Evolutionary conservation across 1,140 invertebrate species (phyloP), one percentile per base, ranked within the genome.

Genomic region (Pissodes strobi): DNA sequence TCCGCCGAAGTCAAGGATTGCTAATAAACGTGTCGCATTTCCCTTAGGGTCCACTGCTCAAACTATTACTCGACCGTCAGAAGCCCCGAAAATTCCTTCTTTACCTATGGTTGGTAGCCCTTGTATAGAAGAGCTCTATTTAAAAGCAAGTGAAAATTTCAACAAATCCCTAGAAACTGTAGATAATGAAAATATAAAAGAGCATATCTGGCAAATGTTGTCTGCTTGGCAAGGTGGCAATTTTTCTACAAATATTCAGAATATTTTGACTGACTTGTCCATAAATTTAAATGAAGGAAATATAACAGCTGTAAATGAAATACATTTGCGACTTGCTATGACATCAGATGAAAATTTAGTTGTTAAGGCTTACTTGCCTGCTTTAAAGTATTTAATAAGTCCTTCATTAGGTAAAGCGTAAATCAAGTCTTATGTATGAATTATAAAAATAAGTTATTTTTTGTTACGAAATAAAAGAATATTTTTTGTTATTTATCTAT

Each of bases 1-100:
- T 37, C 71, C 72, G 10, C 74, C 74, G 15, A 75, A 74, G 65
- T 72, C 71, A 10, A 63, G 74, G 27, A 75, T 75, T 57, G 55
- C 41, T n/a, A 75, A 72, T 62, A 75, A 74, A 66, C 65, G 74
- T 22, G 65, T 75, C n/a, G 71, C 74, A 13, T 75, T 74, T 64
- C 74, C 74, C 1, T 27, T 74, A 8, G 66, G 38, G 27, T 19
- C 58, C 8, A 10, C 49, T 9, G 4, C 43, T 18, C 6, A 15
- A 30, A 22, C 15, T 13, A 18, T 4, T 2, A n/a, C n/a, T n/a
- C n/a, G n/a, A n/a, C 27, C 43, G 12, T 15, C 25, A 45, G 30
- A 45, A 2, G 5, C 41, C 22, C 30, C 56, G 19, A 46, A 39
- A 52, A 17, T 55, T 12, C 56, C 46, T 18, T 45, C 21, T 10